Evolutionary conservation across 2,888 invertebrate genomes (phyloP).

Genomic region (Cataglyphis livida): DNA sequence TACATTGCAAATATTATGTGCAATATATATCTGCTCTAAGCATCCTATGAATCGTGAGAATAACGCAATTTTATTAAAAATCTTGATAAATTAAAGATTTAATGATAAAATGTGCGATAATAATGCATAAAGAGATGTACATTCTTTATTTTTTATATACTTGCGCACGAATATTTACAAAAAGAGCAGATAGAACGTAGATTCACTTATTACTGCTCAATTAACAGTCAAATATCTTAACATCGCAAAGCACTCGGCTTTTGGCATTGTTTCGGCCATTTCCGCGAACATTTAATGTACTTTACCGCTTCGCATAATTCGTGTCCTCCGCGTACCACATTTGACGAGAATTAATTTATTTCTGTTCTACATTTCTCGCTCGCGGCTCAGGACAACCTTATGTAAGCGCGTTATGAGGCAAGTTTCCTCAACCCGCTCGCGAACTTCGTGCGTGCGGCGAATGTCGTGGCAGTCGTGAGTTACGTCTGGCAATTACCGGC

Average conservation of each 20-base stretch:
- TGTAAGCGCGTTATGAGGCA: constrained; percentile 61
- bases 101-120: neutral
- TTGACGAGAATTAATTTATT: constrained; percentile 54
- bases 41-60: neutral
- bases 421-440: constrained; percentile 61
- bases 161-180: constrained; percentile 15
- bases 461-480: constrained; percentile 66
- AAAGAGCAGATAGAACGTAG: constrained; percentile 5
- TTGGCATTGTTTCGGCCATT: neutral
- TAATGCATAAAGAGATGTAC: neutral
- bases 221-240: neutral
- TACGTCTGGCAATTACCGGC: constrained; percentile 70
- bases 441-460: constrained; percentile 70
- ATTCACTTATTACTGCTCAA: neutral
- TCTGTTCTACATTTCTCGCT: constrained; percentile 5
- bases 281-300: constrained; percentile 13
- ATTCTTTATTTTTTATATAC: constrained; percentile 38
- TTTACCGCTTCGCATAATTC: constrained; percentile 23
- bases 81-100: neutral
- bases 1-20: neutral
- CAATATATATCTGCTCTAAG: neutral
- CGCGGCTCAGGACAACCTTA: constrained; percentile 12
- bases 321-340: neutral
- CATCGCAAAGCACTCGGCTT: neutral
- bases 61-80: neutral